These are phyloP conservation scores for Ceratotherium simum DNA, from an alignment of 2,113 vertebrate species.

Conservation along the genomic window DNA sequence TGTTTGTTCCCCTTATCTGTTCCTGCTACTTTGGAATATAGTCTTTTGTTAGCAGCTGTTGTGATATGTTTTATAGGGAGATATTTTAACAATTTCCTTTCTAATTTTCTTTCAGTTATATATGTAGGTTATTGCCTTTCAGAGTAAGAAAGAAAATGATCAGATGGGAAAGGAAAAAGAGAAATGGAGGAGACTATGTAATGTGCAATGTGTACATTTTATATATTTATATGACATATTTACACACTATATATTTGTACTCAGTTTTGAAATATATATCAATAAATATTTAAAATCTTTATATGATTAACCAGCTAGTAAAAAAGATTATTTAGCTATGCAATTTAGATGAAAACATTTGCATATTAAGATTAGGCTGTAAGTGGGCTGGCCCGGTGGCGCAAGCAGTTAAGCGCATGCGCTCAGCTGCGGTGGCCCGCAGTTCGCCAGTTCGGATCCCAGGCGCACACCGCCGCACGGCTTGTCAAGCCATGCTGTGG, in stretches of 20 bases:
- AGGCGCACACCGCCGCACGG: too few relatives aligned
- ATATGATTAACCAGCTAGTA: background rate
- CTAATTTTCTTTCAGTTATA: conserved; percentile 63
- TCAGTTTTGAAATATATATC: background rate
- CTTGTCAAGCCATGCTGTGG: too few relatives aligned
- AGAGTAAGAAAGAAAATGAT: conserved; percentile 73
- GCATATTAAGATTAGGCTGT: background rate
- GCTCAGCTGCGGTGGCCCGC: too few relatives aligned
- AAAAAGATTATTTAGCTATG: conserved; percentile 6
- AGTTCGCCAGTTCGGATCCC: too few relatives aligned
- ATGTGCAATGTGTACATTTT: background rate
- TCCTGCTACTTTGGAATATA: conserved; percentile 41
- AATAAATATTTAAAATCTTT: conserved; percentile 18
- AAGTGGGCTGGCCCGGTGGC: too few relatives aligned
- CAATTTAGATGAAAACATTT: background rate
- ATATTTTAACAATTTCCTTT: conserved; percentile 60
- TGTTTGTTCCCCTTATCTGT: conserved; percentile 53
- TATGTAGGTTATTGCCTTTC: conserved; percentile 55
- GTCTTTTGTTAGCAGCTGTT: conserved; percentile 68
- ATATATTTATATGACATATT: background rate
- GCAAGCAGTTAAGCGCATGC: too few relatives aligned
- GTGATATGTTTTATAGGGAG: conserved; percentile 51
- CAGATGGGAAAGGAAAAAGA: conserved; percentile 28
- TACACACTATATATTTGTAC: background rate
- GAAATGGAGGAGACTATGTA: background rate